These are phyloP conservation scores for Galendromus occidentalis DNA, from an alignment of 1,140 invertebrate species.

Conservation along the genomic window DNA sequence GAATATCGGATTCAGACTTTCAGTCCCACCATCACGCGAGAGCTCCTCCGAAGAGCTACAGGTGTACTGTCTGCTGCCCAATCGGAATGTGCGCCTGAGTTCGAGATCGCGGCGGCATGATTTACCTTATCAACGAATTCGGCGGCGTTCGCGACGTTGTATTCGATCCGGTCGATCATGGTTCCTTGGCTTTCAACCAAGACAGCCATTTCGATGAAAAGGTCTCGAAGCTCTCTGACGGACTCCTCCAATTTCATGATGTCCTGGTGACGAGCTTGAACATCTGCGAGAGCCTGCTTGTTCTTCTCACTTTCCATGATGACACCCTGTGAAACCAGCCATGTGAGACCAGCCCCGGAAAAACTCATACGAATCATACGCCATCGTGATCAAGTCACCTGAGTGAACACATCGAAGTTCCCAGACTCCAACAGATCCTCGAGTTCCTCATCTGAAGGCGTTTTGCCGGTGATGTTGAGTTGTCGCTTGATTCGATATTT, in stretches of 20 bases:
- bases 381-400: not conserved
- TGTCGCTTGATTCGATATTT: not conserved
- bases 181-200: constrained; percentile 81
- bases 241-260: constrained; percentile 96
- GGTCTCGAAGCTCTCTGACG: constrained; percentile 91
- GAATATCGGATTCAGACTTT: not conserved
- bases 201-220: constrained; percentile 98
- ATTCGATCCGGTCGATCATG: constrained; percentile 45
- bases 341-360: not conserved
- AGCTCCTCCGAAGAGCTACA: not conserved
- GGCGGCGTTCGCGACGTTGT: constrained; percentile 43
- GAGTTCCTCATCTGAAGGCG: not conserved
- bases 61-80: not conserved
- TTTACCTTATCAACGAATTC: constrained; percentile 36
- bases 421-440: not conserved
- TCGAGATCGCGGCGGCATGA: not conserved
- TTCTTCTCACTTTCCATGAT: constrained; percentile 98
- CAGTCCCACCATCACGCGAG: not conserved
- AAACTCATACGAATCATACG: not conserved
- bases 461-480: not conserved
- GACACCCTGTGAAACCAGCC: constrained; percentile 43
- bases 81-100: not conserved
- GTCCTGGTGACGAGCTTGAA: constrained; percentile 90
- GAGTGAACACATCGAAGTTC: constrained; percentile 4
- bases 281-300: constrained; percentile 90